Conservation (phyloP, 1,140 invertebrate species). For the Aphis craccivora region DNA sequence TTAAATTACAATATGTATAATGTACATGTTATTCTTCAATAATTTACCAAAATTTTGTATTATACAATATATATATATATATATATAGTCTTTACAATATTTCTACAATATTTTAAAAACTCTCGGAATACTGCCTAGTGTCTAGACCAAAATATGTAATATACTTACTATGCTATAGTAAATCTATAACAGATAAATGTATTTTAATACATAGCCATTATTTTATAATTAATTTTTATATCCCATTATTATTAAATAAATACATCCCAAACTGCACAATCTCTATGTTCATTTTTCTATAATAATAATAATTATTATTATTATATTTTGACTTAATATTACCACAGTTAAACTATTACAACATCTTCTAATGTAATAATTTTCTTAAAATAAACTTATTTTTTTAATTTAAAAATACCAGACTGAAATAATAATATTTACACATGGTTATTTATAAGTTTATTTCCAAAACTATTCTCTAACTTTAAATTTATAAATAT, state of each 20-base stretch:
- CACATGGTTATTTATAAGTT: too few relatives aligned
- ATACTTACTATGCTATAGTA: too few relatives aligned
- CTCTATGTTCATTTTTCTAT: too few relatives aligned
- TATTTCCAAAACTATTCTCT: neutral
- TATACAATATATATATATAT: too few relatives aligned
- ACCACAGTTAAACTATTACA: neutral
- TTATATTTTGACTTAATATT: neutral
- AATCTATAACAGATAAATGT: too few relatives aligned
- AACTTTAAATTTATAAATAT: neutral
- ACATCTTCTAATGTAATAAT: neutral
- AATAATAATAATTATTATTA: too few relatives aligned
- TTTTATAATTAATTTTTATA: too few relatives aligned
- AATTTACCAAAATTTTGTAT: neutral
- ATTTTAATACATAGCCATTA: too few relatives aligned
- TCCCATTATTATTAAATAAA: too few relatives aligned
- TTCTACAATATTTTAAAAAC: neutral
- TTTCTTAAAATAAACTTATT: neutral
- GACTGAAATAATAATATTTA: neutral
- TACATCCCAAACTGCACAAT: too few relatives aligned
- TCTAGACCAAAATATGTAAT: neutral
- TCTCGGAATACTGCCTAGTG: neutral
- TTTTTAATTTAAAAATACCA: neutral
- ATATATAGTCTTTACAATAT: neutral
- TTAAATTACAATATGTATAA: neutral
- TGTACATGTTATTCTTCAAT: neutral